Conservation (phyloP, 1,140 invertebrate genomes). For the Hyles euphorbiae region DNA sequence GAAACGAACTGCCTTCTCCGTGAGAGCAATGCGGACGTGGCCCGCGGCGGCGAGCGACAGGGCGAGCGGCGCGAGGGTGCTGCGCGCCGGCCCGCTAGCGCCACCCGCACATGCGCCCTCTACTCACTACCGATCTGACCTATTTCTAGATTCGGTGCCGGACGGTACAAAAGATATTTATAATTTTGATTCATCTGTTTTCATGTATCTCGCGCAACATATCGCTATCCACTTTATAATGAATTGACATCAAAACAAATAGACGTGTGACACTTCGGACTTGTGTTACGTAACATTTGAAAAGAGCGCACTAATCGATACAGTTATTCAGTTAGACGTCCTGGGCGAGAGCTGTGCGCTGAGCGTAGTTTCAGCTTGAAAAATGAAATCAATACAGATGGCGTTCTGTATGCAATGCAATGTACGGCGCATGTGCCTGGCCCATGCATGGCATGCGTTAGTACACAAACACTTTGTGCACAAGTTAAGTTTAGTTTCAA, state of each 20-base stretch:
- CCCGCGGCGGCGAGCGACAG: constrained; percentile 5
- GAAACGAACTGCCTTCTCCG: too few species aligned
- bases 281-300: too few species aligned
- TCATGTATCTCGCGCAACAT: neutral
- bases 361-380: neutral
- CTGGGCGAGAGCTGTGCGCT: neutral
- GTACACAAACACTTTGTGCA: too few species aligned
- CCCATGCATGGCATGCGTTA: too few species aligned
- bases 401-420: too few species aligned
- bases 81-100: neutral
- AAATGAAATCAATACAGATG: too few species aligned
- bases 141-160: constrained; percentile 40
- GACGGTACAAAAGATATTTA: constrained; percentile 11
- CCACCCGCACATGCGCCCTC: constrained; percentile 13
- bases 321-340: neutral
- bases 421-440: too few species aligned
- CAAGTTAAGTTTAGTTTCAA: too few species aligned
- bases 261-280: too few species aligned
- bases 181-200: constrained; percentile 2
- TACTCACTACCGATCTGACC: constrained; percentile 31
- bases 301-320: constrained; percentile 2
- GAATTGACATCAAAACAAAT: neutral
- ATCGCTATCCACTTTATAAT: neutral
- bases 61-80: constrained; percentile 30
- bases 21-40: neutral